Evolutionary conservation across 2,888 invertebrate genomes (phyloP), one percentile per base, ranked within the genome.

Genomic region (Eristalis intricaria): DNA sequence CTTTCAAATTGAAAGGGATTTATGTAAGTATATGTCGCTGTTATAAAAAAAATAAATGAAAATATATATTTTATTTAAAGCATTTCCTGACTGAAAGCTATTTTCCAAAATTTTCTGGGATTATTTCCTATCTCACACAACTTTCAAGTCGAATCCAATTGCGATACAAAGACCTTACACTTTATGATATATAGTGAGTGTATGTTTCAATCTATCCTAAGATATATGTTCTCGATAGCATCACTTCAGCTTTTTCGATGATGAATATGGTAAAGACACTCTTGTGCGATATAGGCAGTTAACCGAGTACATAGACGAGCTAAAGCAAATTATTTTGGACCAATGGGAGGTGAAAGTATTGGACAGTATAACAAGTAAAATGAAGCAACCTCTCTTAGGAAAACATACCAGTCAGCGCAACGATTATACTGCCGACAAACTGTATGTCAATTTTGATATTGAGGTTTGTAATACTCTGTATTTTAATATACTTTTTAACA

Each of bases 51-150:
- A 71, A 50, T 19, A 32, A 11, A 56, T 1, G 4, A 38, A 5
- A 8, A 65, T 76, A 70, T 32, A 0, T 32, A n/a, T 63, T 23
- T 10, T 69, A 26, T 35, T 58, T 92, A 0, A 93, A 94, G 58
- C 93, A 93, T 26, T 91, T 94, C 10, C 94, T 94, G 0, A 94
- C 95, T 1, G 95, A 96, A 90, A 92, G 94, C 15, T 95, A 96
- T 91, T 95, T 96, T 90, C 97, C 98, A 0, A 96, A 96, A 15
- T 95, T 97, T 0, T 95, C 96, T 35, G 97, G 97, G 0, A 94
- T 95, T 65, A 91, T 98, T 22, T 95, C 95, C 90, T 97, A 96
- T 95, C 92, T 97, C 0, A 92, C 94, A 89, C 97, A 97, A 91
- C 91, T 97, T 56, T 94, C 94, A 23, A 92, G 93, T 74, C 93